Evolutionary conservation across 2,888 invertebrate species (phyloP).

Genomic region (Morpho achilles): DNA sequence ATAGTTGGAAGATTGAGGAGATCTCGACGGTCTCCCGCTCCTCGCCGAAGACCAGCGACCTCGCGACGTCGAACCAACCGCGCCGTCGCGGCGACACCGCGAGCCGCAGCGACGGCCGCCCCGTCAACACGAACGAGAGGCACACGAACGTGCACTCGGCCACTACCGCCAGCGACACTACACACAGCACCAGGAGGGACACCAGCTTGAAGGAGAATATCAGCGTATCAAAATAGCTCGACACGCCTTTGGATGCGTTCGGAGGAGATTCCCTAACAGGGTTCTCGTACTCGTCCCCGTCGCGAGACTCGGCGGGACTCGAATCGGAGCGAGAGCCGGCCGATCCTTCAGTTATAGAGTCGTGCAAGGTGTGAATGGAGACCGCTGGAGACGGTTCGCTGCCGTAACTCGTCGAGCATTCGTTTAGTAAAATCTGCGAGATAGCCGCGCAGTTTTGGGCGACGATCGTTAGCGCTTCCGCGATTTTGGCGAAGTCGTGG

Average conservation of each 20-base stretch:
- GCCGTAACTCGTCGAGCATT: constrained; percentile 23
- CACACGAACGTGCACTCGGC: constrained; percentile 43
- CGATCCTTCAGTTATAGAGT: constrained; percentile 25
- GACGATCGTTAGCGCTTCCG: constrained; percentile 42
- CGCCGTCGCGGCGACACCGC: constrained; percentile 38
- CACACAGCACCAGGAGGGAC: constrained; percentile 43
- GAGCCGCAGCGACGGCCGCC: constrained; percentile 46
- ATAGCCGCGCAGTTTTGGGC: constrained; percentile 48
- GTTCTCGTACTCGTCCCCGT: background rate
- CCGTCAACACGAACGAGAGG: constrained; percentile 44
- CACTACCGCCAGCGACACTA: constrained; percentile 39
- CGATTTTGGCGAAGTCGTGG: constrained; percentile 38
- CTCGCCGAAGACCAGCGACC: constrained; percentile 43
- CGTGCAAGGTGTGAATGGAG: constrained; percentile 53
- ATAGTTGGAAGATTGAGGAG: constrained; percentile 43
- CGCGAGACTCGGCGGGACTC: background rate
- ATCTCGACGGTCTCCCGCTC: constrained; percentile 45
- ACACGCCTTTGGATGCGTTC: constrained; percentile 15
- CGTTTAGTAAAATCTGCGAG: constrained; percentile 42
- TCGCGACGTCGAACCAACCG: constrained; percentile 45
- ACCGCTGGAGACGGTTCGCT: constrained; percentile 39
- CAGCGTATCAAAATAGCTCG: constrained; percentile 32
- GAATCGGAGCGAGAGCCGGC: background rate
- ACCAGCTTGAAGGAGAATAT: constrained; percentile 39
- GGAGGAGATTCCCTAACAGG: constrained; percentile 18